Base-by-base conservation (phyloP, 2,113 vertebrate species). In the Pogonocichla stellata region DNA sequence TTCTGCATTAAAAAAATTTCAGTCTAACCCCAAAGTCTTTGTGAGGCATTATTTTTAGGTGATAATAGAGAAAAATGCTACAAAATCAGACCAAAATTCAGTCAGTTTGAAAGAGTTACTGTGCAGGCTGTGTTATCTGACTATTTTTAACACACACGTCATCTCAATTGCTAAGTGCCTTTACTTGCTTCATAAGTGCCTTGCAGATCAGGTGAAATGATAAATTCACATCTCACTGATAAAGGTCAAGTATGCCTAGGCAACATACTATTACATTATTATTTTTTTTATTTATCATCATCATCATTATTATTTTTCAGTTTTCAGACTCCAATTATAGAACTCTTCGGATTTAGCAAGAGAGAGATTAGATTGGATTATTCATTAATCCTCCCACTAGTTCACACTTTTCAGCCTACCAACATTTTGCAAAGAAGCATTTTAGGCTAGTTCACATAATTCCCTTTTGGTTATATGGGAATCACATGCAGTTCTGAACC, bases 61-160 rank as follows among this genome's bases (percentile, higher is more conserved):
- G 16, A n/a, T 15, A 61, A 57, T 19, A 31, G 15, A 80, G 26
- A 12, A 77, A 80, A 77, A 77, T 50, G 65, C 26, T 69, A 87
- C 19, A 34, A 31, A 75, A 29, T 2, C 18, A 91, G 58, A 73
- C 33, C 38, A 80, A 88, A 90, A 90, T 36, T 69, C 7, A 18
- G 24, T 51, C 73, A 15, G 15, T 73, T 95, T 95, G 61, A 57
- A 69, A 89, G 18, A 57, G 54, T 43, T 60, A 50, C 33, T 43
- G 50, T 51, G 50, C 56, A 83, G 40, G 50, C 19, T 91, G 57
- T 53, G 66, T 71, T 71, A 84, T 69, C 70, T 75, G 71, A 72
- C 66, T 96, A 83, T 93, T 96, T 95, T 96, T 95, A 94, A 92
- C 85, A 88, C 56, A 31, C 31, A 42, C 64, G 24, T 70, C 74